These are phyloP conservation scores for Rhamnusium bicolor DNA, from an alignment of 2,888 invertebrate genomes.

Conservation along the genomic window DNA sequence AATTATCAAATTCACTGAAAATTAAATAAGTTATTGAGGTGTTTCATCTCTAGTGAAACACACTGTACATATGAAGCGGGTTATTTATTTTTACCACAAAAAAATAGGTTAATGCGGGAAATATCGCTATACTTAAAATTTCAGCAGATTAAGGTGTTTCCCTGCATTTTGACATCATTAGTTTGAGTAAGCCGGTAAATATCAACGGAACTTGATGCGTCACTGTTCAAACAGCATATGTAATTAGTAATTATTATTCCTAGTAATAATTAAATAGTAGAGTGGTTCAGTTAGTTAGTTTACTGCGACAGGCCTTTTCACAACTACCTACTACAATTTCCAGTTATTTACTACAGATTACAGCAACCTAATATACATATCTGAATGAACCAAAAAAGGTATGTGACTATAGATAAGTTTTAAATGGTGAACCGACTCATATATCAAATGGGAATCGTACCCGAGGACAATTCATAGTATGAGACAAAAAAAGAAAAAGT, in stretches of 20 bases:
- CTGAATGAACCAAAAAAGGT: constrained; percentile 22
- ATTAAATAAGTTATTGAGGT: no score
- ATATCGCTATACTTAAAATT: constrained; percentile 24
- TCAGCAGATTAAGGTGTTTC: constrained; percentile 16
- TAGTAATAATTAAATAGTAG: neutral
- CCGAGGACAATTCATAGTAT: constrained; percentile 14
- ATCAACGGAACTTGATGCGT: constrained; percentile 14
- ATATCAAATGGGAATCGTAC: constrained; percentile 9
- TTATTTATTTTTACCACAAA: neutral
- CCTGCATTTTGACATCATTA: constrained; percentile 10
- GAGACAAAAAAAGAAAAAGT: constrained; percentile 33
- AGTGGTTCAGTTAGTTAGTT: constrained; percentile 5
- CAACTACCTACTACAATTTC: constrained; percentile 7
- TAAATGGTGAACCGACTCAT: neutral
- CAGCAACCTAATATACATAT: neutral
- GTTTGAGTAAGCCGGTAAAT: neutral
- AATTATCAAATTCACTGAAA: no score
- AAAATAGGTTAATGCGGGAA: no score
- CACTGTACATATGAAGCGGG: no score
- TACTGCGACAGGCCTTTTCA: constrained; percentile 2
- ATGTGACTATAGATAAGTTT: constrained; percentile 4
- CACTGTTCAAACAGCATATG: neutral
- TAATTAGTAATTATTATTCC: neutral
- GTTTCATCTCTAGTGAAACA: no score
- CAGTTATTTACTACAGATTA: neutral